phyloP scores from a whole-genome alignment of 2,113 vertebrate species.

The Taurulus bubalis region DNA sequence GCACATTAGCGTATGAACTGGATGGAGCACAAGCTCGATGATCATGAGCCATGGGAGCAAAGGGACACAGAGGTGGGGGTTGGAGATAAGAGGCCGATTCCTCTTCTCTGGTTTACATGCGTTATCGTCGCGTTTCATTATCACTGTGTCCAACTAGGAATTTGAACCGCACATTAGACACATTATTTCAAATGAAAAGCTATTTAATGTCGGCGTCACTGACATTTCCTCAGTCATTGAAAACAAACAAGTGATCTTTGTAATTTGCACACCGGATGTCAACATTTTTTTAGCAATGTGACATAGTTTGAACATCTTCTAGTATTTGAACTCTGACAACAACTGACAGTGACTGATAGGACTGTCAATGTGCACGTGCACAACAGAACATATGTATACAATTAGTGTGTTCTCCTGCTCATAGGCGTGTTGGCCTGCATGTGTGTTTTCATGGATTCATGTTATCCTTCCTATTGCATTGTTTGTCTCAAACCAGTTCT shows the following conservation, averaged over 20 bases:
- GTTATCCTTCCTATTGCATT: neutral
- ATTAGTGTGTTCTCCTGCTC: neutral
- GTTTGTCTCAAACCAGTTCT: neutral
- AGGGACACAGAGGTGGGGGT: neutral
- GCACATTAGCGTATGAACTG: neutral
- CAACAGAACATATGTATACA: slow-evolving; percentile 2
- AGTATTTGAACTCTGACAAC: neutral
- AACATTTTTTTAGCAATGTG: no score
- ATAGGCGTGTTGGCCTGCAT: neutral
- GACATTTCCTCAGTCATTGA: neutral
- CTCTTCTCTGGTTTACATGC: slow-evolving; percentile 14
- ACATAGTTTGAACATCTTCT: neutral
- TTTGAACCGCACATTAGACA: neutral
- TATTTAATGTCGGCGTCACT: neutral
- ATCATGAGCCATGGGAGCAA: slow-evolving; percentile 16
- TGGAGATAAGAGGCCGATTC: slow-evolving; percentile 21
- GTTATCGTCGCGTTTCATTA: neutral
- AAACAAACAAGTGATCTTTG: neutral
- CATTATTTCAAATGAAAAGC: neutral
- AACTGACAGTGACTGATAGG: neutral
- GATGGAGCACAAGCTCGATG: neutral
- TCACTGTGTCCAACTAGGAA: neutral
- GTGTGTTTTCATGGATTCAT: neutral
- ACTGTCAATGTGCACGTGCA: neutral
- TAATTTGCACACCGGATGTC: no score